Conservation (phyloP, 2,797 vertebrate genomes). For the Ibycter americanus region DNA sequence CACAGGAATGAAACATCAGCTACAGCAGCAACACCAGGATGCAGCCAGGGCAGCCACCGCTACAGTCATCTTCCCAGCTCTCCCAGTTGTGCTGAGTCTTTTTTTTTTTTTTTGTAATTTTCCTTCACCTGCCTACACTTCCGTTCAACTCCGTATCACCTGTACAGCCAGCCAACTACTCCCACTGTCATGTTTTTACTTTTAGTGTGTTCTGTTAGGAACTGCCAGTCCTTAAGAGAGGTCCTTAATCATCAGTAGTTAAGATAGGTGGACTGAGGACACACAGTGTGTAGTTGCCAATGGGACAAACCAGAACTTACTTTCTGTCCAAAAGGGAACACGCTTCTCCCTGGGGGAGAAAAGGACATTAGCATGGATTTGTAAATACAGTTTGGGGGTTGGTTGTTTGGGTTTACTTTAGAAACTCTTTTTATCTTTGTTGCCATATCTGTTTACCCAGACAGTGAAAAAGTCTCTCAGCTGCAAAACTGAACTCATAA, state of each 20-base stretch:
- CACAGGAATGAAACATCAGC: not conserved
- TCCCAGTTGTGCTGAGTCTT: not conserved
- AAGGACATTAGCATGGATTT: not conserved
- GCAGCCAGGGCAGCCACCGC: not conserved
- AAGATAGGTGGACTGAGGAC: not conserved
- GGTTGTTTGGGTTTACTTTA: not conserved
- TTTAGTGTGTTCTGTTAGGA: not conserved
- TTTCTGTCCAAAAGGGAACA: not conserved
- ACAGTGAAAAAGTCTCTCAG: not conserved
- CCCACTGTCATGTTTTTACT: not conserved
- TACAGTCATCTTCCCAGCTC: not conserved
- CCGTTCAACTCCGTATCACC: not conserved
- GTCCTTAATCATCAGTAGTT: not conserved
- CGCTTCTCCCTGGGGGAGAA: not conserved
- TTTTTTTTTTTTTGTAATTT: not conserved
- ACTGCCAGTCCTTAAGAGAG: not conserved
- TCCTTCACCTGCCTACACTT: not conserved
- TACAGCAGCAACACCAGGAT: not conserved
- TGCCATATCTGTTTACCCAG: not conserved
- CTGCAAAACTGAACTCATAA: not conserved
- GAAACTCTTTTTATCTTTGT: not conserved
- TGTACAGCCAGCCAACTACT: not conserved
- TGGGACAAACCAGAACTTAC: not conserved
- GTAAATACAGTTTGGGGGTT: not conserved
- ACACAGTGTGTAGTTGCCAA: not conserved